Evolutionary conservation across 2,797 vertebrate genomes (phyloP).

Genomic region (Hippoglossus hippoglossus): DNA sequence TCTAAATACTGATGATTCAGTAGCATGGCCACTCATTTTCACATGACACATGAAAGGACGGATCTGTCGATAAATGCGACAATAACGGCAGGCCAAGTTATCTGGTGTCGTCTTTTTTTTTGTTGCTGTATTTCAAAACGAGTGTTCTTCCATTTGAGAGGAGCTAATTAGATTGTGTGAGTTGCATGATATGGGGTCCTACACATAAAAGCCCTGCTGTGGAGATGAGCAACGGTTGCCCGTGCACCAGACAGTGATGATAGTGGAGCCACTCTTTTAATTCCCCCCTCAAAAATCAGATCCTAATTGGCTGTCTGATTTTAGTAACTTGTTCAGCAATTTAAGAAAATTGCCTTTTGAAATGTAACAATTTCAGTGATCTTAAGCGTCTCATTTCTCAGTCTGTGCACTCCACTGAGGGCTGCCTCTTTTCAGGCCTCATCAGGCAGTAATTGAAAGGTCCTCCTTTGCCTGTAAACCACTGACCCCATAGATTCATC

Average conservation of each 20-base stretch:
- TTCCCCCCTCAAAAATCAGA: slow-evolving; percentile 79
- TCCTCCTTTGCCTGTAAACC: slow-evolving; percentile 67
- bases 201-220: slow-evolving; percentile 78
- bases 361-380: slow-evolving; percentile 78
- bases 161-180: slow-evolving; percentile 84
- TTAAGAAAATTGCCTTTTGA: slow-evolving; percentile 82
- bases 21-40: slow-evolving; percentile 70
- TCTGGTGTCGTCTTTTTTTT: slow-evolving; percentile 58
- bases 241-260: slow-evolving; percentile 76
- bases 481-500: slow-evolving; percentile 64
- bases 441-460: slow-evolving; percentile 74
- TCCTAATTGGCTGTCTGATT: slow-evolving; percentile 85
- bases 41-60: slow-evolving; percentile 75
- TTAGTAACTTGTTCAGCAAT: slow-evolving; percentile 80
- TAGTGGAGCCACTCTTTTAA: slow-evolving; percentile 78
- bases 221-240: slow-evolving; percentile 75
- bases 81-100: slow-evolving; percentile 77
- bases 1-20: slow-evolving; percentile 81
- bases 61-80: slow-evolving; percentile 79
- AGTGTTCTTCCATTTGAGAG: slow-evolving; percentile 72
- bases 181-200: slow-evolving; percentile 78
- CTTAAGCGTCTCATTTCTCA: slow-evolving; percentile 74
- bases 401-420: slow-evolving; percentile 62
- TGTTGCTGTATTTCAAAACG: slow-evolving; percentile 65
- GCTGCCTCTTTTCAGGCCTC: slow-evolving; percentile 70